Evolutionary conservation across 1,140 invertebrate species (phyloP), one percentile per base, ranked within the genome.

Genomic region (Luehdorfia chinensis): DNA sequence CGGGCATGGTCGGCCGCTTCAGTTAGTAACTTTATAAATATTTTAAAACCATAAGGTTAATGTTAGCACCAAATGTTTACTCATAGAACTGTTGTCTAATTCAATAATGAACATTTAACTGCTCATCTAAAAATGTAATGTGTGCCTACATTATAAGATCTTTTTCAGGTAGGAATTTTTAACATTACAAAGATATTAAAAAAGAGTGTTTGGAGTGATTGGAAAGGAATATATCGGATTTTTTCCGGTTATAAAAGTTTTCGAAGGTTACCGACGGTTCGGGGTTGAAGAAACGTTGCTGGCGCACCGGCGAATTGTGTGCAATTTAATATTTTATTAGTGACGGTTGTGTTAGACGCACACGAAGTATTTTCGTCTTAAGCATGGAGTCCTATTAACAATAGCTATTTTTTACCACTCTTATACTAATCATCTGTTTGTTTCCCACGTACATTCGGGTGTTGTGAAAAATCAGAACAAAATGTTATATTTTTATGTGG

Each of bases 391-490:
- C 41, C 34, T 50, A 21, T 50, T 53, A 43, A 50, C 48, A 49
- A 11, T 36, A 52, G 47, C 47, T 41, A 48, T 44, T 54, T 59
- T 54, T 55, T 48, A 44, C 46, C 27, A 25, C 11, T 52, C 50
- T 59, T 41, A 45, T 30, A 55, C 18, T 43, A 52, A 50, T 53
- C 43, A 49, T n/a, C n/a, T 55, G 49, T 56, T 56, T 46, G 31
- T 57, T 57, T 39, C 18, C 44, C 13, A 32, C 51, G 30, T 21
- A 25, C 30, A n/a, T 34, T 62, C 47, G 50, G 59, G 62, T 66
- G 69, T 73, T 83, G 69, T 75, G 75, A 78, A 71, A 27, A 73
- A 70, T 76, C 61, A 66, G 64, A 68, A 76, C 55, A 59, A 71
- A 69, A 69, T 66, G 64, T 74, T 68, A 66, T 70, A 60, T 70